Base-by-base conservation (phyloP, 2,888 invertebrate species). In the Oscheius myriophilus region DNA sequence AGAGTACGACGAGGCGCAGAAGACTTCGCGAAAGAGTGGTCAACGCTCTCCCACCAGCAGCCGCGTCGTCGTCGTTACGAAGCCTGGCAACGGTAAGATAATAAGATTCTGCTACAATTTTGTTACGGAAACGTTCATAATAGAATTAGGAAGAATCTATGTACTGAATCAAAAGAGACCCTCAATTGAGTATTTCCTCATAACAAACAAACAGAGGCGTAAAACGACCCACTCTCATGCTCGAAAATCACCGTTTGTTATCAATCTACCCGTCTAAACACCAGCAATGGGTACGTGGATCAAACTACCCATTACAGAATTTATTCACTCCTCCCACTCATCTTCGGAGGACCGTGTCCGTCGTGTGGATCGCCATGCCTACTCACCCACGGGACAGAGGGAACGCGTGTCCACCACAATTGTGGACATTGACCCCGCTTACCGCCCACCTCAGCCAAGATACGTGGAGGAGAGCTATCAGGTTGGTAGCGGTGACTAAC, bases 341-440 rank as follows among this genome's bases (percentile, higher is more conserved):
- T 7, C 41, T 2, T 33, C 42, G 12, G 65, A 65, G 43, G 55
- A 65, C 16, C 59, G 64, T 42, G 67, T 70, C 21, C 70, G 61
- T 46, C 67, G 64, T 21, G 61, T 70, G 14, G 67, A 71, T 54
- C 59, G 62, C 12, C 65, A 41, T 14, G 57, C 57, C 65, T 77
- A 72, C 58, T 70, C 73, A 2, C 75, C 75, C 18, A 67, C 70
- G 21, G 69, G 69, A 16, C 63, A 73, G 42, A 42, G 68, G 7
- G 69, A 70, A 12, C 72, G 76, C 18, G 68, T 77, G n/a, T 69
- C 75, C 18, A 77, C 79, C 16, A 79, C 79, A 2, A 71, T 79
- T 53, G 79, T 79, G 49, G 79, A 79, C 65, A 79, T 79, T 62
- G 79, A 79, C 46, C 67, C 70, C 12, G 46, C 62, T 9, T 73